A percentile compares a stretch with the other conserved stretches of the same genome.
phyloP scores from a whole-genome alignment of 2,888 invertebrate genomes.

The Schizaphis graminum region DNA sequence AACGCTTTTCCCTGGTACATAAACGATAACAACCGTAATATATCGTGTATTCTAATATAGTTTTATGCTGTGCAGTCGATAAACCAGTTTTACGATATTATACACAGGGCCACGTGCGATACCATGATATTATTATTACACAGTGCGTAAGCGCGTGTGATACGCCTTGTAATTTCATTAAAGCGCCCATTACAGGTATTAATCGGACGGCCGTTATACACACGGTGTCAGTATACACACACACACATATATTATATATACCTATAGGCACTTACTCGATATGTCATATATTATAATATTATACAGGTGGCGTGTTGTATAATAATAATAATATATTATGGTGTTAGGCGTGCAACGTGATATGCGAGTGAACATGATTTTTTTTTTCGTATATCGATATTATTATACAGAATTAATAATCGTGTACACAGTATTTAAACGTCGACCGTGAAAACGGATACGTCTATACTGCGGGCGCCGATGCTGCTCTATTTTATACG shows the following conservation, averaged over 20 bases:
- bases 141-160: background rate
- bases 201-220: constrained; percentile 12
- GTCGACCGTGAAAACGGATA: background rate
- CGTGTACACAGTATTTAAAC: background rate
- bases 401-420: background rate
- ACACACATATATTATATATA: background rate
- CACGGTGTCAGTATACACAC: background rate
- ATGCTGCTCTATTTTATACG: background rate
- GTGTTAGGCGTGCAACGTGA: background rate
- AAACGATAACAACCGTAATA: too few species aligned
- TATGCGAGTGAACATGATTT: background rate
- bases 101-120: background rate
- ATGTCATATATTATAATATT: background rate
- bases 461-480: background rate
- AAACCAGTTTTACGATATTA: background rate
- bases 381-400: background rate
- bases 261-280: background rate
- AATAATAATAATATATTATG: background rate
- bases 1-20: background rate
- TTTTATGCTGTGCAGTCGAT: background rate
- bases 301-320: background rate
- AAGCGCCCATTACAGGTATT: constrained; percentile 18
- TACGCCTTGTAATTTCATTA: constrained; percentile 41
- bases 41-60: background rate
- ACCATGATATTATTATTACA: background rate